Base-by-base conservation (phyloP, 1,140 invertebrate species). In the Drosophila gunungcola region DNA sequence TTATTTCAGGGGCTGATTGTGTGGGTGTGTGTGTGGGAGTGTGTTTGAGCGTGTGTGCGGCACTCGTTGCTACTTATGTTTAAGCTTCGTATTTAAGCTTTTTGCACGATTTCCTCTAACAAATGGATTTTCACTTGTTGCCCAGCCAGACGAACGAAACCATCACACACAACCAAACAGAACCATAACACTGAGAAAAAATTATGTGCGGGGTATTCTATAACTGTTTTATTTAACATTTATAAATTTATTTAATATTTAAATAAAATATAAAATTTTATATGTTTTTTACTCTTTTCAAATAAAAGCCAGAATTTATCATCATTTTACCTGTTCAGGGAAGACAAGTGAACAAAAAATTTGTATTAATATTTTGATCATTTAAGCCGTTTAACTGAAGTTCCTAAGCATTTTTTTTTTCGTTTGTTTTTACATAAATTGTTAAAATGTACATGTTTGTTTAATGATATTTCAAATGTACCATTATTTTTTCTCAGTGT, bases 91-190 rank as follows among this genome's bases (percentile, higher is more conserved):
- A 86, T 86, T 86, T 86, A 86, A 86, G 83, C 83, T 86, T 86
- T 86, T 86, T 86, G 83, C 83, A 86, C 83, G 83, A 86, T 86
- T 86, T 86, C 83, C 83, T 86, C 83, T 88, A 86, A 86, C 83
- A 86, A 86, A 86, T 86, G 83, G 83, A 86, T 86, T 86, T 86
- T 86, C 83, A 86, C 83, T 86, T 86, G 83, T 86, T 86, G 83
- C 83, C 83, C 83, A 58, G 63, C 53, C 73, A 62, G 45, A 69
- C 53, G 64, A 45, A 43, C 53, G 73, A 68, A 51, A 58, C 68
- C 73, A 64, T 76, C 70, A 68, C 42, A 54, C 3, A 55, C 41
- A 63, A 16, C 42, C 36, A 49, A 46, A 36, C 53, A 56, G 21
- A 60, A 34, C 63, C 5, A 54, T 32, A 52, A 11, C 60, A 63